These are phyloP conservation scores for Drosophila kanapiae DNA, from an alignment of 1,140 invertebrate genomes.

Conservation along the genomic window DNA sequence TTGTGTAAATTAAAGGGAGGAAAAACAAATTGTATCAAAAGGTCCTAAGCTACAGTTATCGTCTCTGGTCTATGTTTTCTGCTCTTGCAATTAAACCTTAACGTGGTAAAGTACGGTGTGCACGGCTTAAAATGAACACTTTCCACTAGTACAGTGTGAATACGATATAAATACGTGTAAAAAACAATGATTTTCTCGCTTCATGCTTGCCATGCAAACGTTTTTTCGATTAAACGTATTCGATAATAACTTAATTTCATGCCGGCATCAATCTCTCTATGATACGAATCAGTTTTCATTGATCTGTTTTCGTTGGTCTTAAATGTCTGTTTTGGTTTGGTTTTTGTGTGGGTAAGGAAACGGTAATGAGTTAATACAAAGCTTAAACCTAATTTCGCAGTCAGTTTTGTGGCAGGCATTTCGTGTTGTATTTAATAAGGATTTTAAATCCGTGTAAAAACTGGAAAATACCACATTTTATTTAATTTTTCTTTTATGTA, in stretches of 20 bases:
- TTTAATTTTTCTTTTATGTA: not conserved
- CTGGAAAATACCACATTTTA: not conserved
- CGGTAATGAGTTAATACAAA: conserved; percentile 19
- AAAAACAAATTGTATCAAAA: conserved; percentile 42
- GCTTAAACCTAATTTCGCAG: conserved; percentile 21
- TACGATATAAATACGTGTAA: conserved; percentile 30
- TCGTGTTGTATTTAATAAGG: not conserved
- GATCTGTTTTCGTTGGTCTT: conserved; percentile 9
- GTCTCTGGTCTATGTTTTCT: conserved; percentile 6
- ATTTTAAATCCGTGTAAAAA: not conserved
- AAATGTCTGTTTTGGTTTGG: conserved; percentile 26
- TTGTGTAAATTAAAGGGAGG: conserved; percentile 18
- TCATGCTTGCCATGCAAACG: conserved; percentile 44
- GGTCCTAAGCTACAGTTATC: conserved; percentile 27
- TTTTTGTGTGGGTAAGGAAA: conserved; percentile 3
- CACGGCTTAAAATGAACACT: conserved; percentile 42
- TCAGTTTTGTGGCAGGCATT: conserved; percentile 10
- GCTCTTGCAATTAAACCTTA: conserved; percentile 15
- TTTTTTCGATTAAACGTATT: conserved; percentile 29
- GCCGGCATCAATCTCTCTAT: conserved; percentile 33
- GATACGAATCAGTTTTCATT: conserved; percentile 32
- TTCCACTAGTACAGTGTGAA: conserved; percentile 26
- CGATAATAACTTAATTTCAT: conserved; percentile 45
- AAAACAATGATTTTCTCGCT: conserved; percentile 14
- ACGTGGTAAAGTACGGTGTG: conserved; percentile 56